Evolutionary conservation across 2,888 invertebrate genomes (phyloP), one percentile per base, ranked within the genome.

Genomic region (Amblyjoppa proteus): DNA sequence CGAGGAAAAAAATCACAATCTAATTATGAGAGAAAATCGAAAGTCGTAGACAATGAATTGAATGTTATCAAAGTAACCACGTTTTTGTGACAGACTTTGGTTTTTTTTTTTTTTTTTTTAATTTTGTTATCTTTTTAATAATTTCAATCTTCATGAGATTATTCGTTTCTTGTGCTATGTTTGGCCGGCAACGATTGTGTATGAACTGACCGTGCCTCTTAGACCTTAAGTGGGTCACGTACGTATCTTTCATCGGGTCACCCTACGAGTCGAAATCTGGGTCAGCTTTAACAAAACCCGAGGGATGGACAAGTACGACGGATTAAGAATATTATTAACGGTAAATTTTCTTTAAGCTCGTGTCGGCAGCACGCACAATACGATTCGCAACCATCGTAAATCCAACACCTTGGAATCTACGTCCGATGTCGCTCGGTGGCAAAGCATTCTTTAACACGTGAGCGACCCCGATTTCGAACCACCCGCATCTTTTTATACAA

Each of bases 381-480:
- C 41, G 41, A 41, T 41, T 41, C 2, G 9, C 41, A 11, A 9
- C 41, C 11, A 9, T 5, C 9, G 41, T 41, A 41, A 5, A 11
- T 41, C 41, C 9, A 5, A 41, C 41, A 11, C 41, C 9, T 41
- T 41, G 7, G 7, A 41, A 41, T 41, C 34, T 34, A 34, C 41
- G 41, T 9, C 41, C 2, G 98, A 97, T 98, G 97, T 98, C 98
- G 98, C 98, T 98, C 98, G 98, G 97, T 98, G 98, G 98, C 98
- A 98, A 98, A 98, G 98, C 98, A 98, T 97, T 98, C 98, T 98
- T 98, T 98, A 97, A 98, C 98, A 98, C 98, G 98, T 97, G 98
- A 98, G 98, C 98, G 98, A 98, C 97, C 98, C 98, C 97, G 98
- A 98, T 98, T 98, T 98, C 98, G 97, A 98, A 97, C 97, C 98